Conservation (phyloP, 2,113 vertebrate genomes). For the Aphyosemion australe region DNA sequence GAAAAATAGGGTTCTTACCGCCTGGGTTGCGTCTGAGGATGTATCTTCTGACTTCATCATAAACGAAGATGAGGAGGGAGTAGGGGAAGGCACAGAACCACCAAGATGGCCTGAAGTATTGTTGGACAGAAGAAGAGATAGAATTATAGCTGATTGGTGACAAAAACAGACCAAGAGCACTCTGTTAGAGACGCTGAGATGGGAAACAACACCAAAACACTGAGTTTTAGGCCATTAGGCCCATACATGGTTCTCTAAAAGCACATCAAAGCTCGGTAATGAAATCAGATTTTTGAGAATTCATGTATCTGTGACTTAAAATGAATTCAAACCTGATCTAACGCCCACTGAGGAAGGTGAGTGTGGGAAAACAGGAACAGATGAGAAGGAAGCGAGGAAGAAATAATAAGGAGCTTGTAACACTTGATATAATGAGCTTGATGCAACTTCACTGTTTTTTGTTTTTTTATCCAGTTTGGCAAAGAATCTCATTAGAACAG, state of each 20-base stretch:
- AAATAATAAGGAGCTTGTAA: constrained; percentile 13
- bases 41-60: constrained; percentile 82
- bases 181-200: constrained; percentile 2
- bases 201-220: not conserved
- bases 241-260: constrained; percentile 1
- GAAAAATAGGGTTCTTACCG: constrained; percentile 63
- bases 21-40: constrained; percentile 81
- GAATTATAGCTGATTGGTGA: constrained; percentile 1
- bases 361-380: not conserved
- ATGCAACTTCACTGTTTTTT: constrained; percentile 7
- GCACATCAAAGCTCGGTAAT: constrained; percentile 13
- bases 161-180: not conserved
- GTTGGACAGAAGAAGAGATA: constrained; percentile 7
- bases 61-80: constrained; percentile 81
- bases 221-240: not conserved
- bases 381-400: constrained; percentile 12
- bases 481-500: constrained; percentile 33
- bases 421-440: constrained; percentile 39
- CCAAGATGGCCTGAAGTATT: constrained; percentile 74
- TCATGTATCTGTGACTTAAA: no score
- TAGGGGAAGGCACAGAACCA: constrained; percentile 85
- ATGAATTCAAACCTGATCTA: constrained; percentile 20
- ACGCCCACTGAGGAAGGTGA: not conserved
- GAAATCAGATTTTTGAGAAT: not conserved
- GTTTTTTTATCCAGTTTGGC: not conserved